phyloP scores from a whole-genome alignment of 2,888 invertebrate species.

The Antheraea assamensis region DNA sequence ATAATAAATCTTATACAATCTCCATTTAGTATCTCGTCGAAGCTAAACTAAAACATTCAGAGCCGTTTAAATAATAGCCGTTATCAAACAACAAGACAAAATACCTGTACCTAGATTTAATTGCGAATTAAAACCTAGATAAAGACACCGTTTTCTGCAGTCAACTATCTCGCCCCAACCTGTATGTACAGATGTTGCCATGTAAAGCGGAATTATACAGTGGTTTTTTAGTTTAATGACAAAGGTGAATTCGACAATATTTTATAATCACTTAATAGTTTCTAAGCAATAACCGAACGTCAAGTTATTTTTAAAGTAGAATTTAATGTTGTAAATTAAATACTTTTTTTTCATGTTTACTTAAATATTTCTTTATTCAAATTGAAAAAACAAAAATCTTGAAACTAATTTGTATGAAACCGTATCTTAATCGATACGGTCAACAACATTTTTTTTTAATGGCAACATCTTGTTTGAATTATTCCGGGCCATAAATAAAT shows the following conservation, averaged over 20 bases:
- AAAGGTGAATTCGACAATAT: no score
- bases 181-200: conserved; percentile 11
- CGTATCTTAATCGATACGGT: no score
- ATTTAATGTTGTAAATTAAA: no score
- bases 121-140: conserved; percentile 25
- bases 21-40: neutral
- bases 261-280: no score
- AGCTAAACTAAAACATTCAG: conserved; percentile 12
- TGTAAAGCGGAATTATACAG: neutral
- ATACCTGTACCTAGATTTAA: conserved; percentile 36
- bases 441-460: neutral
- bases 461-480: conserved; percentile 24
- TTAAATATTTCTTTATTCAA: no score
- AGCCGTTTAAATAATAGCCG: conserved; percentile 37
- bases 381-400: no score
- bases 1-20: neutral
- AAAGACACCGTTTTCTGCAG: conserved; percentile 23
- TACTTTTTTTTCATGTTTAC: no score
- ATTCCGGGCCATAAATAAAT: conserved; percentile 51
- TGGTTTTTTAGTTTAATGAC: neutral
- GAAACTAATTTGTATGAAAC: no score
- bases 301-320: no score
- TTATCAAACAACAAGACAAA: conserved; percentile 40
- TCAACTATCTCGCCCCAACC: conserved; percentile 26
- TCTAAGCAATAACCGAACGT: no score